A percentile compares a stretch with the other conserved stretches of the same genome.
Evolutionary conservation across 2,888 invertebrate species (phyloP).

Genomic region (Melinaea marsaeus): DNA sequence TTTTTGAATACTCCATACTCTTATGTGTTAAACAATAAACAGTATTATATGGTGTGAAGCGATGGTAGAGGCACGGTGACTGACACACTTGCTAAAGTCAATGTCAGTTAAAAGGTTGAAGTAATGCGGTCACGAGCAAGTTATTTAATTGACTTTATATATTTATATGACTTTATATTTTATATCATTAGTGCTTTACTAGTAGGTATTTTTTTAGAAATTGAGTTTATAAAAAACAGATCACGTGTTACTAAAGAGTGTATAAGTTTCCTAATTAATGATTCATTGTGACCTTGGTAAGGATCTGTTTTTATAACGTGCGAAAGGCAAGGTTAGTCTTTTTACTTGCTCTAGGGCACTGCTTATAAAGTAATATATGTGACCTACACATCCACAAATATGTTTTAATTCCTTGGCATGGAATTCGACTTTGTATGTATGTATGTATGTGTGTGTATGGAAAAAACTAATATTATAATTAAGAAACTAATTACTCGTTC

Average conservation of each 20-base stretch:
- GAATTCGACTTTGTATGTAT: background rate
- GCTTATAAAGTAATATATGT: slow-evolving; percentile 9
- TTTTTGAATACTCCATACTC: too few relatives aligned
- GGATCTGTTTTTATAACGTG: slow-evolving; percentile 13
- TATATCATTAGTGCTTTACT: too few relatives aligned
- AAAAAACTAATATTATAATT: too few relatives aligned
- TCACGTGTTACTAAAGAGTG: too few relatives aligned
- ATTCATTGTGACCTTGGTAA: background rate
- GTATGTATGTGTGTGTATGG: too few relatives aligned
- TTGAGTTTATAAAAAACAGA: too few relatives aligned
- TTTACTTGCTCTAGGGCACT: slow-evolving; percentile 15
- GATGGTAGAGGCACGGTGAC: slow-evolving; percentile 15
- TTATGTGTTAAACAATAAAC: too few relatives aligned
- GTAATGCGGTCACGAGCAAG: slow-evolving; percentile 29
- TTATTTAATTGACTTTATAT: slow-evolving; percentile 21
- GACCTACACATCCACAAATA: background rate
- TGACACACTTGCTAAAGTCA: slow-evolving; percentile 18
- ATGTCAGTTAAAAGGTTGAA: slow-evolving; percentile 28
- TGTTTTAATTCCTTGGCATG: background rate
- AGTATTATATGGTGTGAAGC: background rate
- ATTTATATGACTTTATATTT: background rate
- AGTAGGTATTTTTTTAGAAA: too few relatives aligned
- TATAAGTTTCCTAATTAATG: too few relatives aligned
- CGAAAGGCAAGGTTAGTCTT: slow-evolving; percentile 18
- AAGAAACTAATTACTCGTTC: too few relatives aligned